These are phyloP conservation scores for Lepidocolaptes lacrymiger DNA, from an alignment of 2,797 vertebrate species.

Conservation along the genomic window DNA sequence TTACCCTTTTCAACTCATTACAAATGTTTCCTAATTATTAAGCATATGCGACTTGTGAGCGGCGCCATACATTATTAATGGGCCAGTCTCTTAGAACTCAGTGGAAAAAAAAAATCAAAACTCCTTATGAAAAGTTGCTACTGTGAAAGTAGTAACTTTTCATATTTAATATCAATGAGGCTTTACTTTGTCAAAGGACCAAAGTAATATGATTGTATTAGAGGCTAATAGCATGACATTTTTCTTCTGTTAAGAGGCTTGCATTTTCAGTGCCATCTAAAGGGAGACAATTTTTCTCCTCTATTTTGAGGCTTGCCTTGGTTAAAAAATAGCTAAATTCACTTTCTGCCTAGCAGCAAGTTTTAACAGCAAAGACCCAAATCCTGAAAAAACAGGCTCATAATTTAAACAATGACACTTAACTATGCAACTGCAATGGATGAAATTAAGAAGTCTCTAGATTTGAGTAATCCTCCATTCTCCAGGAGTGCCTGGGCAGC, in stretches of 20 bases:
- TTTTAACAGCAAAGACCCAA: not conserved
- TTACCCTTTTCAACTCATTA: slow-evolving; percentile 54
- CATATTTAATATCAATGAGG: slow-evolving; percentile 40
- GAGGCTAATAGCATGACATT: slow-evolving; percentile 34
- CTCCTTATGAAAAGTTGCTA: slow-evolving; percentile 39
- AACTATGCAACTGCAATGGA: not conserved
- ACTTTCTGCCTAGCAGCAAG: slow-evolving; percentile 25
- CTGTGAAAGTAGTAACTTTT: slow-evolving; percentile 34
- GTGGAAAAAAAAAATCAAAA: slow-evolving; percentile 19
- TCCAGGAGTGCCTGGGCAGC: not conserved
- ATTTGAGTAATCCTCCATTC: not conserved
- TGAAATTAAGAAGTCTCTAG: not conserved
- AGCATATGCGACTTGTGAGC: slow-evolving; percentile 34
- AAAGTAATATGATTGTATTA: slow-evolving; percentile 54
- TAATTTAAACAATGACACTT: not conserved
- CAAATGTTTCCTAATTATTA: slow-evolving; percentile 64
- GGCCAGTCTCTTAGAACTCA: not conserved
- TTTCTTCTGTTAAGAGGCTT: slow-evolving; percentile 36
- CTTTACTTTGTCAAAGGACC: slow-evolving; percentile 45
- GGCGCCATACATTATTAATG: slow-evolving; percentile 47
- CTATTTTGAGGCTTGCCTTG: slow-evolving; percentile 26
- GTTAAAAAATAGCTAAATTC: slow-evolving; percentile 18
- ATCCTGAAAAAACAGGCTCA: not conserved
- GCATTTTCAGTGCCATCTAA: slow-evolving; percentile 11
- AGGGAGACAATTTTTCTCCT: not conserved